Evolutionary conservation across 2,888 invertebrate genomes (phyloP).

Genomic region (Odontothrips loti): DNA sequence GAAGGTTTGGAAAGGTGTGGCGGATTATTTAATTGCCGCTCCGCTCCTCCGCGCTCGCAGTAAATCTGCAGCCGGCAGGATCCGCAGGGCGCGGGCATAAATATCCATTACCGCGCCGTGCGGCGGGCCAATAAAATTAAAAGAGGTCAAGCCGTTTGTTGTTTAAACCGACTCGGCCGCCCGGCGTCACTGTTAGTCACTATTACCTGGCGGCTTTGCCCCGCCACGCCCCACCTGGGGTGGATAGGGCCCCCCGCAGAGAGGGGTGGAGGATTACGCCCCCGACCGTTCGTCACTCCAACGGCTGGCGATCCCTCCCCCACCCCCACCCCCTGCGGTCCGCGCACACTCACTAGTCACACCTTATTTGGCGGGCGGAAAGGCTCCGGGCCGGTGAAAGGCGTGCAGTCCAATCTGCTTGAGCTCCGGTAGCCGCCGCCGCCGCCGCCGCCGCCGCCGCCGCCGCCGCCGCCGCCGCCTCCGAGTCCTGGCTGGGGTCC

Average conservation of each 20-base stretch:
- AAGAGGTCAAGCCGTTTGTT: not conserved
- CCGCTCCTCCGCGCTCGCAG: too few species aligned
- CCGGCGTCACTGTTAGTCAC: not conserved
- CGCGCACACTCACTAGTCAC: too few species aligned
- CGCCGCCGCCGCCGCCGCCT: too few species aligned
- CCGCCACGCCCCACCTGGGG: not conserved
- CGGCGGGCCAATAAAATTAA: not conserved
- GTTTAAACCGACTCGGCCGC: not conserved
- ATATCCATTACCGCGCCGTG: too few species aligned
- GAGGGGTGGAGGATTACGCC: slow-evolving; percentile 11
- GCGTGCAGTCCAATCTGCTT: not conserved
- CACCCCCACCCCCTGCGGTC: not conserved
- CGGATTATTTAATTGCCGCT: too few species aligned
- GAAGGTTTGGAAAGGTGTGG: too few species aligned
- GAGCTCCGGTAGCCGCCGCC: too few species aligned
- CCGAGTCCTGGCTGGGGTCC: too few species aligned
- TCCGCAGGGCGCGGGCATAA: too few species aligned
- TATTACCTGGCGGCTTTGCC: slow-evolving; percentile 4
- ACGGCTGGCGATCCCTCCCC: not conserved
- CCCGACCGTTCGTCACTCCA: not conserved
- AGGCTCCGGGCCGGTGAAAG: not conserved
- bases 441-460: too few species aligned
- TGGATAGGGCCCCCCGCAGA: not conserved
- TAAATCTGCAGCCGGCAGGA: too few species aligned
- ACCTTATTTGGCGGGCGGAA: too few species aligned